Evolutionary conservation across 35 echinoderm and acorn worm genomes (phyloP), one percentile per base, ranked within the genome.

Genomic region (Heliocidaris tuberculata): DNA sequence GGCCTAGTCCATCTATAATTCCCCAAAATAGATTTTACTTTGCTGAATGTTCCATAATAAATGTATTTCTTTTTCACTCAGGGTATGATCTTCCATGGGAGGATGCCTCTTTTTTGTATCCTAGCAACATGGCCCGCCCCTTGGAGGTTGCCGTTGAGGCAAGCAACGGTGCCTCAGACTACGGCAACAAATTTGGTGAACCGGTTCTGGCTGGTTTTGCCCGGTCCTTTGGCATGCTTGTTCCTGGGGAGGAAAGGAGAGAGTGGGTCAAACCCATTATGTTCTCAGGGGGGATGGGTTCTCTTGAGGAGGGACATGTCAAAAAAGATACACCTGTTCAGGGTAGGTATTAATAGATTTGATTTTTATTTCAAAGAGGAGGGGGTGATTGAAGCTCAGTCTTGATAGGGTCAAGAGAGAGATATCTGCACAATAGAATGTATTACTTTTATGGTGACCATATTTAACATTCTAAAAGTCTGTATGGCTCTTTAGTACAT

Each of bases 211-310:
- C 96, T 24, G 98, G 98, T 48, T 99, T 99, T 94, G 97, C 98
- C 7, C 93, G 98, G 60, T 99, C 98, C 11, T 99, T 99, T 96
- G 98, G 98, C 13, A 97, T 99, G 98, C 88, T 96, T 86, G 92
- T 97, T 15, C 93, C 93, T 60, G 96, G 97, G 35, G 85, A 93
- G 8, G 98, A 99, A 16, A 95, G 98, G 30, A 95, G 98, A 88
- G 98, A 99, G n/a, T 99, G 98, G 98, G 97, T 99, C 21, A 99
- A 99, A 61, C 98, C 98, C 17, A 99, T 99, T 65, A 99, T 99
- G 98, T 99, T 97, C 85, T 97, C 96, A 78, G 98, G 98, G 52
- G 98, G 98, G 16, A 97, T 97, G n/a, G 98, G 98, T 9, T 97
- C 96, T 27, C 85, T 99, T 12, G 98, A 99, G 85, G 95, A 92